Evolutionary conservation across 2,113 vertebrate genomes (phyloP).

Genomic region (Ahaetulla prasina): DNA sequence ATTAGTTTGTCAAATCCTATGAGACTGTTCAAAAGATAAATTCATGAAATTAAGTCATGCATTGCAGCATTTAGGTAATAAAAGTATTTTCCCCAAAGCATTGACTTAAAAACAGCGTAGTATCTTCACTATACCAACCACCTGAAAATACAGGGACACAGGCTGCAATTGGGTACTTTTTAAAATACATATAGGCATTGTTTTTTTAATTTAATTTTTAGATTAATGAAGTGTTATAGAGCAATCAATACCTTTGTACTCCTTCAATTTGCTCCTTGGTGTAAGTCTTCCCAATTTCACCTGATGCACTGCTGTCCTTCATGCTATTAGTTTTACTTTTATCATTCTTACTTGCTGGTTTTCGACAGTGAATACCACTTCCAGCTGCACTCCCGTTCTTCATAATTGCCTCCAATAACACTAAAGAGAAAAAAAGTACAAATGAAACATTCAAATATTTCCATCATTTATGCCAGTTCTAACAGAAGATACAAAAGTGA

Average conservation of each 20-base stretch:
- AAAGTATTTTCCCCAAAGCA: not conserved
- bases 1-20: not conserved
- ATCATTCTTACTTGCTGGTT: constrained; percentile 66
- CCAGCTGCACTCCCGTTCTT: constrained; percentile 86
- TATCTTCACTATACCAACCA: too few species aligned
- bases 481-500: not conserved
- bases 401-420: constrained; percentile 82
- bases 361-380: constrained; percentile 76
- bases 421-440: constrained; percentile 62
- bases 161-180: not conserved
- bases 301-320: constrained; percentile 60
- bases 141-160: not conserved
- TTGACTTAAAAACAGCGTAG: not conserved
- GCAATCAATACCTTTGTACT: constrained; percentile 83
- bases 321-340: constrained; percentile 56
- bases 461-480: not conserved
- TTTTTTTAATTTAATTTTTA: not conserved
- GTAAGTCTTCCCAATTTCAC: constrained; percentile 79
- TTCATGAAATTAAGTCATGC: not conserved
- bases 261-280: constrained; percentile 90
- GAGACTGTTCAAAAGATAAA: not conserved
- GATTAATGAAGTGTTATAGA: constrained; percentile 6
- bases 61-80: not conserved
- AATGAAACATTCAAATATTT: not conserved
- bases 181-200: not conserved